These are phyloP conservation scores for Drosophila auraria DNA, from an alignment of 1,140 invertebrate species.

Conservation along the genomic window DNA sequence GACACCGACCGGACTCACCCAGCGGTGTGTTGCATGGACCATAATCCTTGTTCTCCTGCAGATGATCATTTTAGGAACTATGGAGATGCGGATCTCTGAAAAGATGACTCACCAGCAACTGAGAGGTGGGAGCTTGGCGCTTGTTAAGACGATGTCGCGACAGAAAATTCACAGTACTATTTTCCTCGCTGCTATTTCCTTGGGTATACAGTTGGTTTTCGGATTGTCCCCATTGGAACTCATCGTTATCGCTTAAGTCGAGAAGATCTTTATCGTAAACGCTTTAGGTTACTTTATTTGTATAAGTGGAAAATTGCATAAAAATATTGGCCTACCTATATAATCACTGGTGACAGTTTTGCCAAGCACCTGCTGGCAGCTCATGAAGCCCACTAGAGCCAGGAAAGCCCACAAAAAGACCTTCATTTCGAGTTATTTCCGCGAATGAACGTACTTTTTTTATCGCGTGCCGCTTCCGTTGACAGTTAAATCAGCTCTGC, in stretches of 20 bases:
- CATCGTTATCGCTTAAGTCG: conserved; percentile 74
- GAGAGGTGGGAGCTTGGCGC: conserved; percentile 51
- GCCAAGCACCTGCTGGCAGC: background rate
- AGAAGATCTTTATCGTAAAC: conserved; percentile 60
- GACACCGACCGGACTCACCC: conserved; percentile 88
- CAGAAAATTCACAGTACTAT: conserved; percentile 44
- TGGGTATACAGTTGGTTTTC: conserved; percentile 54
- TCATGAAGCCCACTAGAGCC: conserved; percentile 14
- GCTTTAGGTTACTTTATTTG: background rate
- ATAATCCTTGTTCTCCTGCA: conserved; percentile 85
- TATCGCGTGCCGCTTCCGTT: conserved; percentile 70
- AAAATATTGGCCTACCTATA: conserved; percentile 42
- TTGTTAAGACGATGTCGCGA: conserved; percentile 69
- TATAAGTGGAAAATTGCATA: background rate
- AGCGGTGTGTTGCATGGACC: conserved; percentile 88
- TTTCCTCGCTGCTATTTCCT: conserved; percentile 31
- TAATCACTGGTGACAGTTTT: conserved; percentile 50
- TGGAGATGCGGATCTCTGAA: too few species aligned
- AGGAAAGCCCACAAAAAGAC: conserved; percentile 20
- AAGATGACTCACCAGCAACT: conserved; percentile 54
- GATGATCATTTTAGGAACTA: background rate
- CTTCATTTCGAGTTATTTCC: conserved; percentile 46
- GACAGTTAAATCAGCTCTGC: conserved; percentile 23
- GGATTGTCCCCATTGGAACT: conserved; percentile 71
- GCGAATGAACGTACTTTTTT: conserved; percentile 24